Evolutionary conservation across 1,140 invertebrate genomes (phyloP).

Genomic region (Mesaphorura yosii): DNA sequence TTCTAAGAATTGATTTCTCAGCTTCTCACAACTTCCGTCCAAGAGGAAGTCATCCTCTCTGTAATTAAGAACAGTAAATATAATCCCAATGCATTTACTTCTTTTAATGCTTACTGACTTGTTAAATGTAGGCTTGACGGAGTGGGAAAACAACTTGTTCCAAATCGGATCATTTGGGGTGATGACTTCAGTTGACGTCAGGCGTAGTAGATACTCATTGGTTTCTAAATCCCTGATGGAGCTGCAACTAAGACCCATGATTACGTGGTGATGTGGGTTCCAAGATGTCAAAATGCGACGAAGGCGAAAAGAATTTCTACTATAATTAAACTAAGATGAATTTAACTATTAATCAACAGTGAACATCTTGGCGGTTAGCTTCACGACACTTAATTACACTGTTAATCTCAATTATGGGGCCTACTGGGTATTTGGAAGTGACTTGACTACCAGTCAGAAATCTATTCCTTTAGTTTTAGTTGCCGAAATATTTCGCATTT

Average conservation of each 20-base stretch:
- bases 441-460: no score
- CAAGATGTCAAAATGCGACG: not conserved
- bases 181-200: constrained; percentile 66
- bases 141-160: constrained; percentile 84
- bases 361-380: not conserved
- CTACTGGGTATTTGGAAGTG: not conserved
- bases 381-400: not conserved
- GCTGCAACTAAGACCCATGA: constrained; percentile 76
- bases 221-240: constrained; percentile 63
- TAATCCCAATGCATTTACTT: no score
- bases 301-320: no score
- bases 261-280: no score
- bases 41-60: constrained; percentile 67
- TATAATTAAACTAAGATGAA: not conserved
- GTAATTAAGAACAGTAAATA: constrained; percentile 35
- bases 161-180: constrained; percentile 83
- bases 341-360: not conserved
- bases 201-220: constrained; percentile 66
- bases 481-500: no score
- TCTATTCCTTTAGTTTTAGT: no score
- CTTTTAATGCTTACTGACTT: constrained; percentile 51
- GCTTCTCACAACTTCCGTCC: constrained; percentile 59
- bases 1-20: constrained; percentile 56
- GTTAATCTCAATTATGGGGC: not conserved
- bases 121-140: constrained; percentile 62